Evolutionary conservation across 2,797 vertebrate genomes (phyloP), one percentile per base, ranked within the genome.

Genomic region (Pipistrellus pipistrellus): DNA sequence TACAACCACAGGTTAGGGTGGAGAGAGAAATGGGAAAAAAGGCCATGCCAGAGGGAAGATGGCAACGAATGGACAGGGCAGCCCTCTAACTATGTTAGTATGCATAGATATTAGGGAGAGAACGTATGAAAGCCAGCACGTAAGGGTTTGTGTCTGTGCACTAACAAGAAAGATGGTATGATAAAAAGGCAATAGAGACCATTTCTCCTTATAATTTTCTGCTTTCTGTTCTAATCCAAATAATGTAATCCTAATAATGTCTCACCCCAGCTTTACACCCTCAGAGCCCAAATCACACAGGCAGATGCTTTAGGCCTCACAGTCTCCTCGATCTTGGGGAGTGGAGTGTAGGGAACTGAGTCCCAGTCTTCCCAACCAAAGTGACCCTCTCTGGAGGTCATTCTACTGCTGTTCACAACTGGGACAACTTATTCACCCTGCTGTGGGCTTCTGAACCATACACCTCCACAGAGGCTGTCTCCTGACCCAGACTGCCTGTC

Each of bases 101-200:
- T 9, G 14, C 4, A 12, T 0, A 35, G 0, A 0, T 0, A 3
- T 4, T 1, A 4, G 10, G 18, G 53, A 35, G 23, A 32, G 23
- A 30, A 8, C 1, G 1, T 1, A 23, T 14, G 23, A 32, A 17
- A 15, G 44, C 20, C 32, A 85, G 38, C 20, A 20, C 32, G 55
- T 3, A 5, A 17, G 55, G 38, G 17, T 73, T n/a, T 76, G 59
- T 14, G 35, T 62, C 35, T 68, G 75, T 0, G 3, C 32, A 57
- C 59, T 38, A 55, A 30, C 11, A 71, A 68, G 76, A 64, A 68
- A 57, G 71, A 51, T 35, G 35, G 41, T 11, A 62, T 71, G 64
- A 23, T 10, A 81, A 83, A 55, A 89, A 92, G 48, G 44, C 64
- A 94, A 59, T 11, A 53, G 46, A 85, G 68, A 62, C 12, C 8